A percentile compares a stretch with the other conserved stretches of the same genome.
phyloP scores from a whole-genome alignment of 2,113 vertebrate species.

The Taxidea taxus region DNA sequence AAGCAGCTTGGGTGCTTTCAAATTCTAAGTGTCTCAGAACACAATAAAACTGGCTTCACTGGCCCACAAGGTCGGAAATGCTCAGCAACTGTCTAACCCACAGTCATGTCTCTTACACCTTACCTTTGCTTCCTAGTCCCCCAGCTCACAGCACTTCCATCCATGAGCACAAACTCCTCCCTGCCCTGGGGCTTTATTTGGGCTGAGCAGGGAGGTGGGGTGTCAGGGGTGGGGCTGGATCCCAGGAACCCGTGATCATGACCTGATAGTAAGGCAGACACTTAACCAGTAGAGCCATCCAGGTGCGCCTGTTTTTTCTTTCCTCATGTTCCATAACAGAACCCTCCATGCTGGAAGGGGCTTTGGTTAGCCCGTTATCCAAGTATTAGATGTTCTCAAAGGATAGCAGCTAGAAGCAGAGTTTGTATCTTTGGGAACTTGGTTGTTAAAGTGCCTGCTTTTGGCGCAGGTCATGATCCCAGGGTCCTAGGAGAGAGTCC shows the following conservation, averaged over 20 bases:
- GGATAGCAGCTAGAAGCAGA: not conserved
- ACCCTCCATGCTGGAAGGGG: accelerated
- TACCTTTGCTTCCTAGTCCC: not conserved
- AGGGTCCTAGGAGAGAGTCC: too few species aligned
- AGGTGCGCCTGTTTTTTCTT: not conserved
- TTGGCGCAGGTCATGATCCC: too few species aligned
- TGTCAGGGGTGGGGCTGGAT: too few species aligned
- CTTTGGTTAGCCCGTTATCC: not conserved
- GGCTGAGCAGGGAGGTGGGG: too few species aligned
- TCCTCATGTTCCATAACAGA: not conserved
- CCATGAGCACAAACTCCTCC: not conserved
- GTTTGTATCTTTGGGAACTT: not conserved
- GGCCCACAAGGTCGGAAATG: not conserved
- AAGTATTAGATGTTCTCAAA: not conserved
- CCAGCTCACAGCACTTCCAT: not conserved
- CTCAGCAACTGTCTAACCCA: not conserved
- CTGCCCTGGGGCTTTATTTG: not conserved
- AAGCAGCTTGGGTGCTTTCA: not conserved
- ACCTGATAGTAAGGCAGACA: too few species aligned
- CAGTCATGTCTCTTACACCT: not conserved
- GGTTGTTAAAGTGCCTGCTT: not conserved
- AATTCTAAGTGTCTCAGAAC: not conserved
- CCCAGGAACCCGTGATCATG: too few species aligned
- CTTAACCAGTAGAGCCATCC: too few species aligned
- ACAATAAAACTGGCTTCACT: not conserved